Evolutionary conservation across 2,113 vertebrate genomes (phyloP).

Genomic region (Albula goreensis): DNA sequence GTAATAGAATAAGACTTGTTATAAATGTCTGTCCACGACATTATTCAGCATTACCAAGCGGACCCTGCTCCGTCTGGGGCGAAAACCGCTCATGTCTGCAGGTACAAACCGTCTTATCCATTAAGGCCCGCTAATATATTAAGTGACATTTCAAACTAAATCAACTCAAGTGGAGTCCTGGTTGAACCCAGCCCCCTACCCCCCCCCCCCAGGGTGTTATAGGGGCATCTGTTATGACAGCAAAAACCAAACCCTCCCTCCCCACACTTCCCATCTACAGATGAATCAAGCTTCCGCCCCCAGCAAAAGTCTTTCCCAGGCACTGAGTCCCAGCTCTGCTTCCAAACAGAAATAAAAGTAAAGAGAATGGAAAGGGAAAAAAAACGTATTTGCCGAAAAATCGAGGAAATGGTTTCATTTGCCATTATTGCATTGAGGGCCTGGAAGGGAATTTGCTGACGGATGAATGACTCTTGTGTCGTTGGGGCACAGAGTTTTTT

Average conservation of each 20-base stretch:
- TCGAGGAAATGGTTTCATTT: slow-evolving; percentile 27
- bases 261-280: slow-evolving; percentile 7
- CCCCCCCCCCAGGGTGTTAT: slow-evolving; percentile 9
- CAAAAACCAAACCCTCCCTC: slow-evolving; percentile 12
- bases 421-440: not conserved
- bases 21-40: not conserved
- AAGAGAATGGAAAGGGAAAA: not conserved
- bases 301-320: not conserved
- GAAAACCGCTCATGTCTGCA: slow-evolving; percentile 25
- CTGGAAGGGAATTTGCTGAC: slow-evolving; percentile 18
- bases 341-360: not conserved
- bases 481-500: not conserved
- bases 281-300: slow-evolving; percentile 24
- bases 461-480: slow-evolving; percentile 21
- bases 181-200: too few relatives aligned
- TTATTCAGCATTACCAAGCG: not conserved
- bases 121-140: slow-evolving; percentile 56
- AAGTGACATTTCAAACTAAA: slow-evolving; percentile 59
- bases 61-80: slow-evolving; percentile 3
- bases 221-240: slow-evolving; percentile 26
- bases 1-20: slow-evolving; percentile 13
- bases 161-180: slow-evolving; percentile 41
- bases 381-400: not conserved
- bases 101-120: slow-evolving; percentile 53
- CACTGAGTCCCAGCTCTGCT: not conserved